phyloP scores from a whole-genome alignment of 2,888 invertebrate species.

The Ophion costatus region DNA sequence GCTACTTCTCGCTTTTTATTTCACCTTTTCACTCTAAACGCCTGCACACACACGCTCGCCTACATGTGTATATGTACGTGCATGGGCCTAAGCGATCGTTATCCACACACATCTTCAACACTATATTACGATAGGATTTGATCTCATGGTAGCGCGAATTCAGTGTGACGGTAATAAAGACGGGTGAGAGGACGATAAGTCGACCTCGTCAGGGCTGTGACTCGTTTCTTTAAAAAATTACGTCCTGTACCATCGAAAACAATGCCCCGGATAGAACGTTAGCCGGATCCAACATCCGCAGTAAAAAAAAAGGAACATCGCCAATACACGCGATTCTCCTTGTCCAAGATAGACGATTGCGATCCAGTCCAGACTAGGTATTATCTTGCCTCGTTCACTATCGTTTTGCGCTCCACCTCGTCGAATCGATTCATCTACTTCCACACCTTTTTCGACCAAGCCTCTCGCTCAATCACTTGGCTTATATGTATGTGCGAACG shows the following conservation, averaged over 20 bases:
- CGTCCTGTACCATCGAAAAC: constrained; percentile 23
- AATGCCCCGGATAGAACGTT: constrained; percentile 12
- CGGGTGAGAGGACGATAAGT: constrained; percentile 63
- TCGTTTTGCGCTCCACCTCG: constrained; percentile 21
- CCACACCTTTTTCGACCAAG: constrained; percentile 42
- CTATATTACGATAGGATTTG: constrained; percentile 38
- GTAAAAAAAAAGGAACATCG: background rate
- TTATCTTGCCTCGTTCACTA: constrained; percentile 52
- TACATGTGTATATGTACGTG: background rate
- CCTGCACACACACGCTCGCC: background rate
- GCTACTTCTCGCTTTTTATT: constrained; percentile 50
- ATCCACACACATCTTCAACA: constrained; percentile 14
- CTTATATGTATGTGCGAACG: background rate
- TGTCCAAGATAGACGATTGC: background rate
- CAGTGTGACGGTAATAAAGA: constrained; percentile 65
- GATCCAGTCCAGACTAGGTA: constrained; percentile 12
- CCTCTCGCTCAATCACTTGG: constrained; percentile 43
- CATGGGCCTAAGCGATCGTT: background rate
- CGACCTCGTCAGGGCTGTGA: constrained; percentile 53
- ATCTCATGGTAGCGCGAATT: constrained; percentile 54
- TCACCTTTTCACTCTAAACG: constrained; percentile 11
- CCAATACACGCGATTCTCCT: constrained; percentile 16
- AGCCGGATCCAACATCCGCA: constrained; percentile 9
- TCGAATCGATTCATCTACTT: constrained; percentile 54
- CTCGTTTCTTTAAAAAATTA: constrained; percentile 59